Evolutionary conservation across 2,888 invertebrate species (phyloP).

Genomic region (Gerosis bhagava): DNA sequence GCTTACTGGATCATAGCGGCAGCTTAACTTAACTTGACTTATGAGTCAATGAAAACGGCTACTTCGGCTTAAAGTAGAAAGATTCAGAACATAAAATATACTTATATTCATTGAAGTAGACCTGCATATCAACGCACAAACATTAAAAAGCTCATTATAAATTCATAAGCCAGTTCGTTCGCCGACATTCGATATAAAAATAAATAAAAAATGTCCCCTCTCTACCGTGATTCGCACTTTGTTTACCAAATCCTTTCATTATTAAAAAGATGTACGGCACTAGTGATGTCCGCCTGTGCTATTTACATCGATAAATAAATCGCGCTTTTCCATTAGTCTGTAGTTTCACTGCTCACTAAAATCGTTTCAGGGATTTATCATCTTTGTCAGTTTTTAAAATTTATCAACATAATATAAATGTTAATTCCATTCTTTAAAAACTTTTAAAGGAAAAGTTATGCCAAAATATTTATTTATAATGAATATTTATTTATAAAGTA

Average conservation of each 20-base stretch:
- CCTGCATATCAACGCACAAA: not conserved
- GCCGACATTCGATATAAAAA: constrained; percentile 37
- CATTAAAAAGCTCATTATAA: constrained; percentile 34
- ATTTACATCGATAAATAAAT: constrained; percentile 51
- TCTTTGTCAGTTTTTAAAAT: too few relatives aligned
- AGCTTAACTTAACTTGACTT: too few relatives aligned
- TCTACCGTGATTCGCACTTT: constrained; percentile 47
- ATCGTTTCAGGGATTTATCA: not conserved
- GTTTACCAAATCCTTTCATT: constrained; percentile 74
- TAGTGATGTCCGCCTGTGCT: constrained; percentile 48
- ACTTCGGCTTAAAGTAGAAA: too few relatives aligned
- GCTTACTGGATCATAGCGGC: too few relatives aligned
- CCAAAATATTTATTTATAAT: too few relatives aligned
- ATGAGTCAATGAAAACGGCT: too few relatives aligned
- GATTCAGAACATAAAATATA: too few relatives aligned
- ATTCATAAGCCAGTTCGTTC: constrained; percentile 26
- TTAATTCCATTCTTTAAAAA: too few relatives aligned
- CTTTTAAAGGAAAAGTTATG: too few relatives aligned
- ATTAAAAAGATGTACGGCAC: constrained; percentile 68
- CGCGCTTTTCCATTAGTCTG: constrained; percentile 17
- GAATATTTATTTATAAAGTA: too few relatives aligned
- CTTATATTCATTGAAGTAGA: too few relatives aligned
- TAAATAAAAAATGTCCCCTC: constrained; percentile 38
- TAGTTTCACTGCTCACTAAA: not conserved
- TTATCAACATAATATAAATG: too few relatives aligned